phyloP scores from a whole-genome alignment of 2,797 vertebrate species.

The Podarcis siculus region DNA sequence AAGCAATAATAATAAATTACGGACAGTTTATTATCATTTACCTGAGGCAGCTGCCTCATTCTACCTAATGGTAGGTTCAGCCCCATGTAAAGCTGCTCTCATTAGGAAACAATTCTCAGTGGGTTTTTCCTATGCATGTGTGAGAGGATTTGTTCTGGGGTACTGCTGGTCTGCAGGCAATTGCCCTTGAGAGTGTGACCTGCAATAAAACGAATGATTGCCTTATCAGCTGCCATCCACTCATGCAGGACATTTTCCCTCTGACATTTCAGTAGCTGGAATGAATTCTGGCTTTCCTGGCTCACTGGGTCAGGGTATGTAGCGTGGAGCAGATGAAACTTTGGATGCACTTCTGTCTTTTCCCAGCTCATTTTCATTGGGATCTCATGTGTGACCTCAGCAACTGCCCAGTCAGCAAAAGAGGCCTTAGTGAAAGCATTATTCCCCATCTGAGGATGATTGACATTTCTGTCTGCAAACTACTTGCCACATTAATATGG shows the following conservation, averaged over 20 bases:
- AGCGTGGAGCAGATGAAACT: not conserved
- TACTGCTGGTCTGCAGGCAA: conserved; percentile 33
- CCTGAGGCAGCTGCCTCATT: not conserved
- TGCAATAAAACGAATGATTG: not conserved
- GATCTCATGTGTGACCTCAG: not conserved
- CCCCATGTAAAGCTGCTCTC: conserved; percentile 20
- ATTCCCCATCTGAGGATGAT: not conserved
- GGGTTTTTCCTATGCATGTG: conserved; percentile 10
- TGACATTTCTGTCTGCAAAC: not conserved
- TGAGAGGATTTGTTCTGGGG: conserved; percentile 43
- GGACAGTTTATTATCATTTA: not conserved
- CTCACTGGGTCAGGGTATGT: not conserved
- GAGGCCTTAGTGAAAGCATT: not conserved
- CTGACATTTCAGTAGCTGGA: not conserved
- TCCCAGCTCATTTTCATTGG: conserved; percentile 18
- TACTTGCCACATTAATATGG: not conserved
- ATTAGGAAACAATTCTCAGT: conserved; percentile 39
- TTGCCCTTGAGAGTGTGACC: conserved; percentile 27
- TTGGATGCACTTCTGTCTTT: not conserved
- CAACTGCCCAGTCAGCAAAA: conserved; percentile 39
- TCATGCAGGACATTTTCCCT: not conserved
- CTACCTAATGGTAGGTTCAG: conserved; percentile 12
- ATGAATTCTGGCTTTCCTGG: not conserved
- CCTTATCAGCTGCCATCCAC: not conserved
- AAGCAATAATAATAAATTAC: not conserved